Percentiles rank a stretch among this genome's conserved stretches.
phyloP scores from a whole-genome alignment of 2,888 invertebrate species.

The Tethea ocularis region DNA sequence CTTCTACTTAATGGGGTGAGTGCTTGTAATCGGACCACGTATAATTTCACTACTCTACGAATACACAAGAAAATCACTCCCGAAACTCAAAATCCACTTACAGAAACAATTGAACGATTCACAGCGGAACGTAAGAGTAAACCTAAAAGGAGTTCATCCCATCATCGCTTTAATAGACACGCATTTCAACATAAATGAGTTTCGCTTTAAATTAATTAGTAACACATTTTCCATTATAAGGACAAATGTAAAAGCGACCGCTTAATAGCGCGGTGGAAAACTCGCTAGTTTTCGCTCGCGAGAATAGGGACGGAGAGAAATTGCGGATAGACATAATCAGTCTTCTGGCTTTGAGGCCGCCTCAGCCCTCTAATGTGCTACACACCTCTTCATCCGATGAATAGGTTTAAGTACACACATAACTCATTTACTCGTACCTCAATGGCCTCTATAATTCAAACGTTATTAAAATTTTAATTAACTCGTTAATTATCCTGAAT shows the following conservation, averaged over 20 bases:
- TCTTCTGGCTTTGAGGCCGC: constrained; percentile 83
- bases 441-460: constrained; percentile 10
- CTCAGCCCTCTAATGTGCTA: constrained; percentile 76
- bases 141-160: constrained; percentile 71
- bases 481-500: not conserved
- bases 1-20: constrained; percentile 82
- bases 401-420: constrained; percentile 71
- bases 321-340: constrained; percentile 84
- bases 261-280: constrained; percentile 84
- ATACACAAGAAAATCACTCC: constrained; percentile 44
- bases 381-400: constrained; percentile 78
- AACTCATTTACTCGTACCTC: constrained; percentile 21
- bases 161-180: constrained; percentile 81
- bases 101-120: constrained; percentile 68
- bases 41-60: constrained; percentile 67
- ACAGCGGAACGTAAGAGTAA: constrained; percentile 52
- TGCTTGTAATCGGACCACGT: constrained; percentile 80
- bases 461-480: constrained; percentile 10
- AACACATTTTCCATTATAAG: constrained; percentile 84
- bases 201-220: constrained; percentile 84
- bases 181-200: constrained; percentile 83
- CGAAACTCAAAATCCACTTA: constrained; percentile 61
- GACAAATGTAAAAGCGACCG: constrained; percentile 84
- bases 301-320: constrained; percentile 82
- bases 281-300: constrained; percentile 84